Base-by-base conservation (phyloP, 2,113 vertebrate genomes). In the Harpagus bidentatus region DNA sequence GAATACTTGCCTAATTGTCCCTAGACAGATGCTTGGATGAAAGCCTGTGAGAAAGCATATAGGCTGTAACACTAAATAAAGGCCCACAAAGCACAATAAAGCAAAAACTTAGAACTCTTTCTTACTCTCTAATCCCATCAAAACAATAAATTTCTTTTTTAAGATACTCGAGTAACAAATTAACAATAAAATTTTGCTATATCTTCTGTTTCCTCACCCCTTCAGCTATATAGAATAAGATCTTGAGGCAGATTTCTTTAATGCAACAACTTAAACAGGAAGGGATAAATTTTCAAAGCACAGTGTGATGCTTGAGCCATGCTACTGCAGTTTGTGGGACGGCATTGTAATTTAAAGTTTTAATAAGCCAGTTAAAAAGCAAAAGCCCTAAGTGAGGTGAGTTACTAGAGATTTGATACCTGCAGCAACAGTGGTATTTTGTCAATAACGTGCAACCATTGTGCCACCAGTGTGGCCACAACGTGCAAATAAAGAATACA, bases 21-120 rank as follows among this genome's bases (percentile, higher is more conserved):
- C 82, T 67, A 62, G 93, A 58, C 90, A 87, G 78, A 56, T 48
- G 74, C 70, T 92, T 97, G 96, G 91, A 97, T 70, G 70, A 89
- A 78, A 83, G 90, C 91, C 93, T 83, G 23, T 90, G 89, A 91
- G 86, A 94, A 94, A 91, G 29, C 55, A 15, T 67, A 78, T 18
- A 86, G 82, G 28, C 81, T 82, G 3, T 74, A 94, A 47, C 17
- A 14, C 26, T 70, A 63, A 77, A 22, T 36, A n/a, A 56, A 94
- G 19, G 67, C 25, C 83, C 85, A 94, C 48, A 74, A 72, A 86
- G 55, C 40, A 88, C 59, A 89, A 59, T 48, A 86, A 96, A 94
- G 18, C n/a, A 59, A 84, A 69, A 43, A 16, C 10, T 42, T 80
- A 19, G 16, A 80, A 59, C 18, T 72, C 70, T 88, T 82, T 86